A percentile compares a stretch with the other conserved stretches of the same genome.
These are phyloP conservation scores for Lonchura striata DNA, from an alignment of 2,113 vertebrate species.

Conservation along the genomic window DNA sequence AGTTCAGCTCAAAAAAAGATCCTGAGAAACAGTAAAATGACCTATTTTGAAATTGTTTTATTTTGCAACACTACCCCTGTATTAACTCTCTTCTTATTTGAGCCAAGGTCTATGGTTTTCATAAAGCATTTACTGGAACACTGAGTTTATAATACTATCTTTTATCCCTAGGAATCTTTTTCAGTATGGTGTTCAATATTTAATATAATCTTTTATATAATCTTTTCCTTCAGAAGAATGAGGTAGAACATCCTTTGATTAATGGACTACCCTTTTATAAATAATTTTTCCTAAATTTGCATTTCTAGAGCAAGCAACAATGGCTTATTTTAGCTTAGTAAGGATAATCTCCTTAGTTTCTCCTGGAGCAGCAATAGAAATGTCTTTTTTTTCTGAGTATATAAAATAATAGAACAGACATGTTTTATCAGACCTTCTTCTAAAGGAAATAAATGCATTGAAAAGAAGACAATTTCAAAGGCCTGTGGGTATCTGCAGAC, in stretches of 20 bases:
- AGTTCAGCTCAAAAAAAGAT: background rate
- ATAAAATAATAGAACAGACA: background rate
- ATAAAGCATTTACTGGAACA: background rate
- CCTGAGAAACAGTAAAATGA: background rate
- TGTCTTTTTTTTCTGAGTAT: background rate
- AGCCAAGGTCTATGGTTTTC: background rate
- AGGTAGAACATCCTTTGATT: background rate
- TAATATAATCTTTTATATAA: background rate
- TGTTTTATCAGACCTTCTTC: background rate
- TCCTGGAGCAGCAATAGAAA: background rate
- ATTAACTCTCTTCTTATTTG: background rate
- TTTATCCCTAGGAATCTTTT: background rate
- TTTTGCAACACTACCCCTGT: background rate
- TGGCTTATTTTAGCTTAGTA: background rate
- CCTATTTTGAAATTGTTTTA: background rate
- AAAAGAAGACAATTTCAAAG: background rate
- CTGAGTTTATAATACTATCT: background rate
- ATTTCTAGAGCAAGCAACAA: background rate
- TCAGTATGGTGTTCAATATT: background rate
- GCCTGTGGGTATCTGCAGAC: accelerated
- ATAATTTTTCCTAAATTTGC: background rate
- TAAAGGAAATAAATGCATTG: background rate
- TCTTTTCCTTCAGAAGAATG: background rate
- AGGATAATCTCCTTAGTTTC: background rate
- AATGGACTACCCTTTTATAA: background rate